phyloP scores from a whole-genome alignment of 2,113 vertebrate species.

The Natator depressus region DNA sequence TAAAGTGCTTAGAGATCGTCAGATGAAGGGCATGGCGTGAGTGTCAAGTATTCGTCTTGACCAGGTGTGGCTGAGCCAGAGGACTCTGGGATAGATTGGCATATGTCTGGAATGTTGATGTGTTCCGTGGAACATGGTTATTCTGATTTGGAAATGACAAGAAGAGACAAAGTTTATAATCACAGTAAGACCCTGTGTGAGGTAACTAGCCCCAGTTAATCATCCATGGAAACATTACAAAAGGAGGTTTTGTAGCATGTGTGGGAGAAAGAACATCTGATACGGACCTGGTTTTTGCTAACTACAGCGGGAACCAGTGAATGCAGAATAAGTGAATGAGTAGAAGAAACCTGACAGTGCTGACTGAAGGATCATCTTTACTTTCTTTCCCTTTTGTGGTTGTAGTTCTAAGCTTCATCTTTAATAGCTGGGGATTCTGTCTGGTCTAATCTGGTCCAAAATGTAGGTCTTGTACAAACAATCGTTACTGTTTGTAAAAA shows the following conservation, averaged over 20 bases:
- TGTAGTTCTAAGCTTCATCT: not conserved
- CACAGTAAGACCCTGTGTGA: not conserved
- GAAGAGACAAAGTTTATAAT: not conserved
- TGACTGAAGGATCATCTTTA: fast-evolving
- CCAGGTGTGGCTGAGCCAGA: not conserved
- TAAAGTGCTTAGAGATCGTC: not conserved
- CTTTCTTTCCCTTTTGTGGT: not conserved
- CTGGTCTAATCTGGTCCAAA: not conserved
- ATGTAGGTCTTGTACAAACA: not conserved
- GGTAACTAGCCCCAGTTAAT: not conserved
- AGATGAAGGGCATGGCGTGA: not conserved
- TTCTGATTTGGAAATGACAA: not conserved
- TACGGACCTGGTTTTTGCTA: not conserved
- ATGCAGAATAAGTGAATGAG: not conserved
- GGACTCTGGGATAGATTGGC: not conserved
- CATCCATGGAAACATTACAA: not conserved
- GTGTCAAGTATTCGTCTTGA: not conserved
- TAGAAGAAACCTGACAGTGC: not conserved
- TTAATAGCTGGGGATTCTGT: not conserved
- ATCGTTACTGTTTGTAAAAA: not conserved
- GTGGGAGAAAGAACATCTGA: not conserved
- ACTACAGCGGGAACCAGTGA: not conserved
- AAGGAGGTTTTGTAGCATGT: not conserved
- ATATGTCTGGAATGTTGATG: fast-evolving
- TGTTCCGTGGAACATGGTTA: not conserved